Conservation (phyloP, 2,113 vertebrate genomes). For the Forbesichthys papilliferus region DNA sequence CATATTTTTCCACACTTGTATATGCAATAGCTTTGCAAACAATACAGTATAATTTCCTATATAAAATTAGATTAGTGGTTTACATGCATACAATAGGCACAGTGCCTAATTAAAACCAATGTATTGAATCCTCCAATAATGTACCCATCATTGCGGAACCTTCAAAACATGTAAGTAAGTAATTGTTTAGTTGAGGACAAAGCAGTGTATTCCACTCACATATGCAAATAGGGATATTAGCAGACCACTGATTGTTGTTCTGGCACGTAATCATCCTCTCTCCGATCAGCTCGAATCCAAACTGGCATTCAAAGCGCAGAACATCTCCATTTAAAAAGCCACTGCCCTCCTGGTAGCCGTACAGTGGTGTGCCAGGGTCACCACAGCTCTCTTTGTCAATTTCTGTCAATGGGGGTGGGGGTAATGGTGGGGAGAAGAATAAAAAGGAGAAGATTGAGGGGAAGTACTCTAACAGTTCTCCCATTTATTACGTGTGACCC, state of each 20-base stretch:
- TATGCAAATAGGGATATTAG: slow-evolving; percentile 98
- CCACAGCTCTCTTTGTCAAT: slow-evolving; percentile 98
- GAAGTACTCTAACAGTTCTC: background rate
- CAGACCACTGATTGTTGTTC: slow-evolving; percentile 99
- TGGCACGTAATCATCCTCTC: slow-evolving; percentile 96
- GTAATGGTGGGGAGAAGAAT: background rate
- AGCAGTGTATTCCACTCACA: slow-evolving; percentile 82
- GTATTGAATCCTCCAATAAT: slow-evolving; percentile 44
- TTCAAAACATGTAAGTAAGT: slow-evolving; percentile 40
- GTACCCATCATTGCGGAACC: slow-evolving; percentile 49
- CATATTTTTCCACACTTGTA: too few species aligned
- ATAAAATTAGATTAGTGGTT: slow-evolving; percentile 24
- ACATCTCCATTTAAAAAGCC: slow-evolving; percentile 94
- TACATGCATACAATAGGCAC: slow-evolving; percentile 19
- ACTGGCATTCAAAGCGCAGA: slow-evolving; percentile 95
- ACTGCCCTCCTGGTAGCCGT: slow-evolving; percentile 92
- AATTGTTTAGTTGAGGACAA: slow-evolving; percentile 56
- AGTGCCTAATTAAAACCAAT: slow-evolving; percentile 20
- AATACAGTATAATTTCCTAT: slow-evolving; percentile 17
- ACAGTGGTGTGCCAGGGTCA: slow-evolving; percentile 93
- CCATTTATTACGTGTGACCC: too few species aligned
- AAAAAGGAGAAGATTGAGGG: background rate
- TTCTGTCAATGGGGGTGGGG: slow-evolving; percentile 76
- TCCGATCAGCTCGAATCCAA: slow-evolving; percentile 97
- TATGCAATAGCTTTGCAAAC: too few species aligned